Percentiles rank a stretch among this genome's conserved stretches.
phyloP scores from a whole-genome alignment of 2,113 vertebrate species.

The Origma solitaria region DNA sequence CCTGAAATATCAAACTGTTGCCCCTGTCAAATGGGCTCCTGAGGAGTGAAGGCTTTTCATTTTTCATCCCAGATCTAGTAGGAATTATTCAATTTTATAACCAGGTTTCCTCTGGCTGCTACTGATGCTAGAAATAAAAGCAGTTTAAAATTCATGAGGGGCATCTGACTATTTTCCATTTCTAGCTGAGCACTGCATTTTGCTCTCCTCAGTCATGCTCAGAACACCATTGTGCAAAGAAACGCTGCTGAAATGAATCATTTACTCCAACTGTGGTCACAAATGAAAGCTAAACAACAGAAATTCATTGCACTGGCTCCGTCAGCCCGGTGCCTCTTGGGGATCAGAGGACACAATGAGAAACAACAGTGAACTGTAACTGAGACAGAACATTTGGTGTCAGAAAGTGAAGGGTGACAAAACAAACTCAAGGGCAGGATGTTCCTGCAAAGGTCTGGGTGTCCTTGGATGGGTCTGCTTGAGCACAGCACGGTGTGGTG shows the following conservation, averaged over 20 bases:
- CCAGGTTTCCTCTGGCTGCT: background rate
- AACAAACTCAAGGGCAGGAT: background rate
- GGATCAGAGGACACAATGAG: background rate
- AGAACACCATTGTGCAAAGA: background rate
- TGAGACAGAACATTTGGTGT: background rate
- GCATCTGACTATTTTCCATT: conserved; percentile 4
- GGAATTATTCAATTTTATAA: background rate
- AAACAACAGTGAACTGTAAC: background rate
- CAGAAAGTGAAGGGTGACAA: background rate
- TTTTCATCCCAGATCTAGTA: background rate
- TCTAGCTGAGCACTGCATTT: background rate
- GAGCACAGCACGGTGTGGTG: fast-evolving
- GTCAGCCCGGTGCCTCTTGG: background rate
- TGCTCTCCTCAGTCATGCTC: background rate
- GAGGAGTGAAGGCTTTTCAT: background rate
- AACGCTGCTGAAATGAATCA: background rate
- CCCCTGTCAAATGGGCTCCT: background rate
- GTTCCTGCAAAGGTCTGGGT: background rate
- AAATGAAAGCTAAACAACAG: background rate
- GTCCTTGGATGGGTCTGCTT: background rate
- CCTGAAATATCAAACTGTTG: background rate
- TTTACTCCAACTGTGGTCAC: background rate
- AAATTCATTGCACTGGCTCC: background rate
- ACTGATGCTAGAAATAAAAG: conserved; percentile 24
- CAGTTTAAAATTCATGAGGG: conserved; percentile 30